Evolutionary conservation across 1,140 invertebrate species (phyloP).

Genomic region (Megalonaias nervosa): DNA sequence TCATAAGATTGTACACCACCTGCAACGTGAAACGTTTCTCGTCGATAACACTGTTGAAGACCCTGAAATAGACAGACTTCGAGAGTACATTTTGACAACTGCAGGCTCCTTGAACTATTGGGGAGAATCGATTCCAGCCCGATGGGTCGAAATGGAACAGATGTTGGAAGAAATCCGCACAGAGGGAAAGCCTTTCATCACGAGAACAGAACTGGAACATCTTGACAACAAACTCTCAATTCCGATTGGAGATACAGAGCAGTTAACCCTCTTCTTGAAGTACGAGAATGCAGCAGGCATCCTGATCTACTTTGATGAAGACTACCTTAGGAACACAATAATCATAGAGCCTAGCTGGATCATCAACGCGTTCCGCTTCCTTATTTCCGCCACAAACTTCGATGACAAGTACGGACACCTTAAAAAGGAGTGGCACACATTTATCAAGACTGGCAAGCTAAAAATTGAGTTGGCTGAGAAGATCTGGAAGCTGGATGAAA

Average conservation of each 20-base stretch:
- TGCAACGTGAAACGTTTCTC: slow-evolving; percentile 18
- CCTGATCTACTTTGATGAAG: slow-evolving; percentile 15
- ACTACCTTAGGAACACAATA: slow-evolving; percentile 4
- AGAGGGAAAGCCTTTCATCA: slow-evolving; percentile 7
- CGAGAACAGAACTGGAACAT: not conserved
- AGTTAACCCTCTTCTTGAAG: slow-evolving; percentile 14
- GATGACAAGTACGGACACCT: slow-evolving; percentile 9
- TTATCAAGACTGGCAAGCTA: slow-evolving; percentile 7
- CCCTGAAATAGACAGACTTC: slow-evolving; percentile 7
- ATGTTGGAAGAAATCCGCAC: slow-evolving; percentile 4
- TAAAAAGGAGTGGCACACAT: slow-evolving; percentile 9
- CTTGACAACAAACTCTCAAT: slow-evolving; percentile 9
- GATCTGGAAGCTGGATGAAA: too few species aligned
- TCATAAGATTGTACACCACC: not conserved
- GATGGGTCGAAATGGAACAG: slow-evolving; percentile 26
- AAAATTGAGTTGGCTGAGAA: too few species aligned
- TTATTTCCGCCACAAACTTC: slow-evolving; percentile 16
- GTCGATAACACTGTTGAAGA: slow-evolving; percentile 9
- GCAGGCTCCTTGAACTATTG: slow-evolving; percentile 11
- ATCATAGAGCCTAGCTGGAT: slow-evolving; percentile 30
- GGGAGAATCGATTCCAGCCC: slow-evolving; percentile 18
- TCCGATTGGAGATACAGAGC: slow-evolving; percentile 13
- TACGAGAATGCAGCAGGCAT: slow-evolving; percentile 12
- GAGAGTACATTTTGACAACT: not conserved
- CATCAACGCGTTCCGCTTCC: slow-evolving; percentile 16